These are phyloP conservation scores for Sinocyclocheilus anophthalmus DNA, from an alignment of 2,113 vertebrate species.

Conservation along the genomic window DNA sequence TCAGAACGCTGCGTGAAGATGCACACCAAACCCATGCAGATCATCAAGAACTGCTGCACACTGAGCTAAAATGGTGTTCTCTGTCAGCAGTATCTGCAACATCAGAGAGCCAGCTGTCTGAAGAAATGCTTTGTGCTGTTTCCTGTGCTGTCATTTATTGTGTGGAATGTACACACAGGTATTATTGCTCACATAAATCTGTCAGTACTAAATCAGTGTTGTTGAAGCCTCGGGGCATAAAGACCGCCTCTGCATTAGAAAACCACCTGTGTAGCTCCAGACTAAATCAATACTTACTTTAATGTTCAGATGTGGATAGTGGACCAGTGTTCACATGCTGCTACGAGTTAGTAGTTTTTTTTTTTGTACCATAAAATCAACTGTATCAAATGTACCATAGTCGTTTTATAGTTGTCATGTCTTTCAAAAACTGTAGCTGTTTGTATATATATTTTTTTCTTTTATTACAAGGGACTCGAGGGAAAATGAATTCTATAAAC, in stretches of 20 bases:
- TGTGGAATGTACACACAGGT: constrained; percentile 28
- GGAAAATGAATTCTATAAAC: neutral
- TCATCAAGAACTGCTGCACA: constrained; percentile 3
- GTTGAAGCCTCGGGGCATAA: constrained; percentile 15
- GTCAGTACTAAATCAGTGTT: constrained; percentile 31
- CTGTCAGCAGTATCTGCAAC: constrained; percentile 2
- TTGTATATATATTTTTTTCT: too few relatives aligned
- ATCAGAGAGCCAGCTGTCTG: constrained; percentile 46
- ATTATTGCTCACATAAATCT: constrained; percentile 33
- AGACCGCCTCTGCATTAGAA: constrained; percentile 27
- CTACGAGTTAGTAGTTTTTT: neutral
- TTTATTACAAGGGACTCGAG: neutral
- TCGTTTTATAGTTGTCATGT: neutral
- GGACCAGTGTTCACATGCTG: neutral
- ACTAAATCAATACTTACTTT: constrained; percentile 28
- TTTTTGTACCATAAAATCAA: too few relatives aligned
- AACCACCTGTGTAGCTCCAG: constrained; percentile 21
- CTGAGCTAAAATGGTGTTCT: constrained; percentile 11
- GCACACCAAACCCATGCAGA: neutral
- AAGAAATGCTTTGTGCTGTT: constrained; percentile 37
- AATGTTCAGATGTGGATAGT: constrained; percentile 2
- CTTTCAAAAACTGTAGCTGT: neutral
- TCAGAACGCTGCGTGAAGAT: neutral
- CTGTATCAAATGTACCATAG: too few relatives aligned
- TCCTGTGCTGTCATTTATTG: constrained; percentile 16